phyloP scores from a whole-genome alignment of 2,113 vertebrate genomes.

The Saccopteryx bilineata region DNA sequence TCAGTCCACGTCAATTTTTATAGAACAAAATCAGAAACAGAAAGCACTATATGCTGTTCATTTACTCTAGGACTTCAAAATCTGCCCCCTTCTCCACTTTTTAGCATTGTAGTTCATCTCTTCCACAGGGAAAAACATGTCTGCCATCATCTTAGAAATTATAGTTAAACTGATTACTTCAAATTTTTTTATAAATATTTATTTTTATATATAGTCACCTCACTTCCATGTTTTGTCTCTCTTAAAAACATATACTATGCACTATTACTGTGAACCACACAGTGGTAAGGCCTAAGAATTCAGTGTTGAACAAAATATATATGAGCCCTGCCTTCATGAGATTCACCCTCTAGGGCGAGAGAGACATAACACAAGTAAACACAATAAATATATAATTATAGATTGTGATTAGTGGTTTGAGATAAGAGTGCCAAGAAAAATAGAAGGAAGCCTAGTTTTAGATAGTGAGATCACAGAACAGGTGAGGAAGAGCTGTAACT shows the following conservation, averaged over 20 bases:
- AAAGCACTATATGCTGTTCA: background rate
- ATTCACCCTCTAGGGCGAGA: background rate
- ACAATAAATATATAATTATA: background rate
- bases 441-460: background rate
- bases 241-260: background rate
- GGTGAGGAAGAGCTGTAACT: background rate
- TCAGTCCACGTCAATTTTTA: background rate
- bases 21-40: background rate
- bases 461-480: background rate
- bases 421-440: background rate
- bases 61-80: conserved; percentile 30
- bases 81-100: background rate
- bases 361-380: background rate
- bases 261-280: background rate
- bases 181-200: background rate
- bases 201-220: background rate
- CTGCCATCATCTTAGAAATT: conserved; percentile 20
- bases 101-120: background rate
- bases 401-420: background rate
- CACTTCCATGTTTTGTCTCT: background rate
- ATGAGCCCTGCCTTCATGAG: background rate
- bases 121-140: background rate
- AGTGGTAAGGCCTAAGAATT: background rate
- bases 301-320: background rate
- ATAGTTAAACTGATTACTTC: background rate